These are phyloP conservation scores for Phortica magna DNA, from an alignment of 2,888 invertebrate genomes.

Conservation along the genomic window DNA sequence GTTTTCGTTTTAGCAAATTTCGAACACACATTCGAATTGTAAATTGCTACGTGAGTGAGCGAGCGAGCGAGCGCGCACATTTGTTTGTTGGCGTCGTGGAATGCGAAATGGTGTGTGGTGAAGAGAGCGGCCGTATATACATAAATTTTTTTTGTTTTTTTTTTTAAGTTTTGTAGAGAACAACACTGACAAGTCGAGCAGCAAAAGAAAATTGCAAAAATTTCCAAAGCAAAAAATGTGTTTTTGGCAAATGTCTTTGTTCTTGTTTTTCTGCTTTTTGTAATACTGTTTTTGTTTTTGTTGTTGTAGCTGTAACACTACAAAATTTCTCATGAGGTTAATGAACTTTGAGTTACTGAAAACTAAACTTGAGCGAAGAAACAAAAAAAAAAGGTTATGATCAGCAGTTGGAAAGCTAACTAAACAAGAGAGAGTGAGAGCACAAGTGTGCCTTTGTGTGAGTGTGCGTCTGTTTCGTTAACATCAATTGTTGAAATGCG, in stretches of 20 bases:
- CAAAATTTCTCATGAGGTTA: background rate
- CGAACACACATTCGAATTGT: constrained; percentile 51
- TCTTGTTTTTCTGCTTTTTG: background rate
- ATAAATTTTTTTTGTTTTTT: background rate
- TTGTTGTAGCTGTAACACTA: background rate
- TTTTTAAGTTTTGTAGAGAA: constrained; percentile 42
- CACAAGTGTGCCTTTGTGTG: background rate
- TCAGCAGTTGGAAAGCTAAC: too few relatives aligned
- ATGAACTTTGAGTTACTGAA: background rate
- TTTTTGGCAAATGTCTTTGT: background rate
- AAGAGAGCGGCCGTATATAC: background rate
- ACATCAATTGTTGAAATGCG: too few relatives aligned
- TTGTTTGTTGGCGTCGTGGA: constrained; percentile 51
- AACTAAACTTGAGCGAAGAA: background rate
- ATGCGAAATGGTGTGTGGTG: background rate
- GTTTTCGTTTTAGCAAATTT: constrained; percentile 71
- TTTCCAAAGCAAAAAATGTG: background rate
- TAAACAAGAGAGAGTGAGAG: background rate
- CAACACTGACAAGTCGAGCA: background rate
- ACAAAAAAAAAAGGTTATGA: background rate
- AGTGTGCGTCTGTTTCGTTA: background rate
- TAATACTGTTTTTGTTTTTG: background rate
- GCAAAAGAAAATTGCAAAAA: constrained; percentile 17
- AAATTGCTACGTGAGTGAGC: constrained; percentile 2
- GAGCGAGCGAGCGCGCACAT: constrained; percentile 41